Percentiles rank a stretch among this genome's conserved stretches.
Conservation (phyloP, 2,113 vertebrate species). For the Leiothrix lutea region DNA sequence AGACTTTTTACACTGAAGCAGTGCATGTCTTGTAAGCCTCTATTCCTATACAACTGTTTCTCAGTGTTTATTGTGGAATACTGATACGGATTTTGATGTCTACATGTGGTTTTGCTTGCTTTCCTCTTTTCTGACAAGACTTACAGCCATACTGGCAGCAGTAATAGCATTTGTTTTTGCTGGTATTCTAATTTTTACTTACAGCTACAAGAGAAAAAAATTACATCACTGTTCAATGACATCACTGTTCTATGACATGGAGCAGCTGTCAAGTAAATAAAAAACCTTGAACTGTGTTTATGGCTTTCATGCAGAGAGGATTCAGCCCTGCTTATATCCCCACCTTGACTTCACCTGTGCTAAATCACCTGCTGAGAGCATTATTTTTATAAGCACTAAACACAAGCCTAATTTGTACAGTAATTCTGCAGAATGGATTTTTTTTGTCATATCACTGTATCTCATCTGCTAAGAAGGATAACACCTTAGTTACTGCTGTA, state of each 20-base stretch:
- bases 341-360: not conserved
- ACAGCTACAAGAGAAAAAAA: not conserved
- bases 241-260: not conserved
- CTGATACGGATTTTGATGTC: not conserved
- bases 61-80: not conserved
- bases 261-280: not conserved
- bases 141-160: not conserved
- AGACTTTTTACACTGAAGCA: not conserved
- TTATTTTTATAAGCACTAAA: not conserved
- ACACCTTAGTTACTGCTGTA: not conserved
- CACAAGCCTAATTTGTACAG: not conserved
- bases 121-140: not conserved
- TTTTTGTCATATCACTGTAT: not conserved
- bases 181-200: slow-evolving; percentile 11
- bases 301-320: not conserved
- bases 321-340: not conserved
- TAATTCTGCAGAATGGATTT: not conserved
- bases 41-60: not conserved
- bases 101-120: not conserved
- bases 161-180: not conserved
- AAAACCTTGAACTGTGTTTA: not conserved
- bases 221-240: not conserved
- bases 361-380: not conserved
- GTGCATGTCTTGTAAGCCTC: not conserved
- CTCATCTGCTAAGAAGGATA: not conserved